Percentiles rank a stretch among this genome's conserved stretches.
phyloP scores from a whole-genome alignment of 2,888 invertebrate genomes.

The Plebejus argus region DNA sequence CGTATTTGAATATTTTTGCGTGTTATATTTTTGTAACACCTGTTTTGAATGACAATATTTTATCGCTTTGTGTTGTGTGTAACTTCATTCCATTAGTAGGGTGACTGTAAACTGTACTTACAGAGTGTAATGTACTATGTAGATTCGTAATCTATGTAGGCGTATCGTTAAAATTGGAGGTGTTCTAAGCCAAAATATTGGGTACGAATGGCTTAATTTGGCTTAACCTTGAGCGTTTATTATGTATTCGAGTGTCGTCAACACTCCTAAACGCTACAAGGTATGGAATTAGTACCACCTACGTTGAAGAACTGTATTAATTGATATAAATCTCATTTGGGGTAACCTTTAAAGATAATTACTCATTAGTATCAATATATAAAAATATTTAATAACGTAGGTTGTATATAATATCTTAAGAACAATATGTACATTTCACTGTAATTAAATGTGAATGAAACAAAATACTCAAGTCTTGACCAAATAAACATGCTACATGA shows the following conservation, averaged over 20 bases:
- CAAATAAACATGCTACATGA: no score
- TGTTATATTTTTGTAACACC: constrained; percentile 29
- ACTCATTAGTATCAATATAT: no score
- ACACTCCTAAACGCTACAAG: not conserved
- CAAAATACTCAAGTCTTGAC: no score
- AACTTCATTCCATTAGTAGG: not conserved
- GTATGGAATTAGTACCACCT: not conserved
- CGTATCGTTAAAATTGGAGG: constrained; percentile 12
- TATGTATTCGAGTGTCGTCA: constrained; percentile 26
- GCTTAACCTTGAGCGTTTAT: constrained; percentile 32
- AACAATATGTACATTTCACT: no score
- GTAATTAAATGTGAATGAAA: no score
- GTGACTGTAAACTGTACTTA: not conserved
- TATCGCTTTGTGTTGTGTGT: not conserved
- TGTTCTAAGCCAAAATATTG: not conserved
- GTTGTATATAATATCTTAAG: no score
- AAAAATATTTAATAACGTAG: no score
- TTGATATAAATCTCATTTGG: not conserved
- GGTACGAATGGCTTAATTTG: constrained; percentile 24
- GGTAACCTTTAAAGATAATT: not conserved
- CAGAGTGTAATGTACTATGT: not conserved
- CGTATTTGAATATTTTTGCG: constrained; percentile 2
- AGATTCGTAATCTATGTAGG: not conserved
- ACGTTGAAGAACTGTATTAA: not conserved
- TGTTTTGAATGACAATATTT: constrained; percentile 17